Evolutionary conservation across 2,797 vertebrate genomes (phyloP).

Genomic region (Eurystomus glaucurus): DNA sequence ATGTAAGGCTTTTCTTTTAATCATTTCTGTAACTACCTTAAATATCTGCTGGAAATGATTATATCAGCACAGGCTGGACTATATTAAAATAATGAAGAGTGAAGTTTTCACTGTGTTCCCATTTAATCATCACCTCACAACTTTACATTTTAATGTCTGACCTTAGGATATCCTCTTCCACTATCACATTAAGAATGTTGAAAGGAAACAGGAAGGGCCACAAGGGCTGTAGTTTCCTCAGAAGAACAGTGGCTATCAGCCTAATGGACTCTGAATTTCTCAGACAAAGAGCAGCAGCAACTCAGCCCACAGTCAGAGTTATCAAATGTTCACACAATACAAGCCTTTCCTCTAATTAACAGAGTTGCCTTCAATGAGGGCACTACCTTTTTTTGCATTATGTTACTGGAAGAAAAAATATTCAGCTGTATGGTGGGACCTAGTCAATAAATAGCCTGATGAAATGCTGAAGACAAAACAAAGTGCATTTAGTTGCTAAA

Average conservation of each 20-base stretch:
- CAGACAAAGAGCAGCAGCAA: conserved; percentile 70
- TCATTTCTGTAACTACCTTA: conserved; percentile 64
- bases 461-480: conserved; percentile 24
- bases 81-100: conserved; percentile 74
- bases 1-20: conserved; percentile 72
- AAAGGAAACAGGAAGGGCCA: conserved; percentile 79
- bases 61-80: conserved; percentile 54
- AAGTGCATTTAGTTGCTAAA: neutral
- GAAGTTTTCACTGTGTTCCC: conserved; percentile 69
- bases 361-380: conserved; percentile 21
- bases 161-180: conserved; percentile 77
- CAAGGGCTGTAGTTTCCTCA: conserved; percentile 72
- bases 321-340: conserved; percentile 55
- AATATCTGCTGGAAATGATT: conserved; percentile 70
- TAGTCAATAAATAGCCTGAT: conserved; percentile 30
- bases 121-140: conserved; percentile 78
- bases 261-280: conserved; percentile 72
- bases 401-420: neutral
- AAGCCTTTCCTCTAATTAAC: conserved; percentile 57
- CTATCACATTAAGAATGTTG: conserved; percentile 77
- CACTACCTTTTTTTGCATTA: conserved; percentile 21
- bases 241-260: conserved; percentile 67
- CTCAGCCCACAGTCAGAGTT: conserved; percentile 41
- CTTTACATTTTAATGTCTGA: conserved; percentile 77
- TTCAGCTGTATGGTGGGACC: neutral